phyloP scores from a whole-genome alignment of 1,140 invertebrate species.

The Drosophila sulfurigaster region DNA sequence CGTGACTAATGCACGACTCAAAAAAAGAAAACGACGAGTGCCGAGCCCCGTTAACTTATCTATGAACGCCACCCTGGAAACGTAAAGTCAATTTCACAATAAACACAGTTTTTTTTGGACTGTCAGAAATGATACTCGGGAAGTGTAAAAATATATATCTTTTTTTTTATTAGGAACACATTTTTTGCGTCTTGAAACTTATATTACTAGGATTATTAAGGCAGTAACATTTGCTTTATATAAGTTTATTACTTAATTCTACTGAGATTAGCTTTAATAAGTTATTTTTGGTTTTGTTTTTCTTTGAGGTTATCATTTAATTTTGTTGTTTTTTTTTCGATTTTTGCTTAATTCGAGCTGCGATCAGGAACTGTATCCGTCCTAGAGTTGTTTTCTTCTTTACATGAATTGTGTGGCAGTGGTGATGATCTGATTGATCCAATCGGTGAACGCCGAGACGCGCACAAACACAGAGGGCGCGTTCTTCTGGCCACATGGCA shows the following conservation, averaged over 20 bases:
- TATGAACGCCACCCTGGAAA: constrained; percentile 21
- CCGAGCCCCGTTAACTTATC: constrained; percentile 30
- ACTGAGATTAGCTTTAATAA: constrained; percentile 63
- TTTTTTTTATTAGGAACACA: constrained; percentile 39
- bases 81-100: constrained; percentile 44
- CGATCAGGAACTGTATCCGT: constrained; percentile 19
- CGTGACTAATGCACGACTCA: constrained; percentile 41
- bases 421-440: constrained; percentile 86
- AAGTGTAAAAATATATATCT: constrained; percentile 22
- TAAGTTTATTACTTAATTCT: constrained; percentile 48
- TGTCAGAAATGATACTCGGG: constrained; percentile 7
- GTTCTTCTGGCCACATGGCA: constrained; percentile 86
- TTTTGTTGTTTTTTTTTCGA: constrained; percentile 45
- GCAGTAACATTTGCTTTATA: constrained; percentile 36
- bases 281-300: constrained; percentile 49
- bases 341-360: constrained; percentile 61
- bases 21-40: background rate
- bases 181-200: constrained; percentile 34
- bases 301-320: constrained; percentile 29
- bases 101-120: constrained; percentile 2
- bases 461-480: constrained; percentile 91
- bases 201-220: constrained; percentile 33
- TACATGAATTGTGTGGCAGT: constrained; percentile 71
- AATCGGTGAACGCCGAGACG: constrained; percentile 88
- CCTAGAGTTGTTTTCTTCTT: background rate